Evolutionary conservation across 1,140 invertebrate genomes (phyloP).

Genomic region (Dendroctonus valens): DNA sequence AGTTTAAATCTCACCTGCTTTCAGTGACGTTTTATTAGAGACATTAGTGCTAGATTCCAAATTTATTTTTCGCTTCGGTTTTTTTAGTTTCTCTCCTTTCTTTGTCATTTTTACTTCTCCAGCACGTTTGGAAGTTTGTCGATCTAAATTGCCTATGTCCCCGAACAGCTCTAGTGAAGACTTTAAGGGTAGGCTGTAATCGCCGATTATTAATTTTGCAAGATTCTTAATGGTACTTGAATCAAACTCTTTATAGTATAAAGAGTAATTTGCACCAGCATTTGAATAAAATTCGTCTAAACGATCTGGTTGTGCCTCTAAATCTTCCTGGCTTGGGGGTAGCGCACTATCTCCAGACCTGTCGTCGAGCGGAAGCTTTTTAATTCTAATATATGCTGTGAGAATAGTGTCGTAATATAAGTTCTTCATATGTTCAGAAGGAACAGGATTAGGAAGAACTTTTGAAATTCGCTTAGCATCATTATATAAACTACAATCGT

Average conservation of each 20-base stretch:
- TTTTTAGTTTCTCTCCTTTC: conserved; percentile 31
- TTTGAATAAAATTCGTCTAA: conserved; percentile 59
- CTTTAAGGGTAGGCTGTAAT: conserved; percentile 52
- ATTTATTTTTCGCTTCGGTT: conserved; percentile 29
- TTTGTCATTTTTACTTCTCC: conserved; percentile 14
- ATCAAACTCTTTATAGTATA: conserved; percentile 58
- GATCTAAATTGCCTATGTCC: background rate
- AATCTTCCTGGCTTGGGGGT: conserved; percentile 34
- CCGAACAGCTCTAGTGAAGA: conserved; percentile 45
- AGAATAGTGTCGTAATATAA: conserved; percentile 54
- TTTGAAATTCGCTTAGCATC: conserved; percentile 26
- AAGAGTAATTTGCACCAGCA: conserved; percentile 55
- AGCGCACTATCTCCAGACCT: conserved; percentile 50
- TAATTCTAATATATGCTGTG: conserved; percentile 56
- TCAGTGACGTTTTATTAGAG: background rate
- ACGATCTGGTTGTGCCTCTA: conserved; percentile 50
- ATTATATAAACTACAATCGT: background rate
- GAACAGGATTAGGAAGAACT: conserved; percentile 34
- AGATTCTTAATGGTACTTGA: conserved; percentile 55
- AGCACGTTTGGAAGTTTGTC: background rate
- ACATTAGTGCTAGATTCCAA: conserved; percentile 4
- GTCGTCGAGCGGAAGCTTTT: conserved; percentile 49
- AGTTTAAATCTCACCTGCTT: background rate
- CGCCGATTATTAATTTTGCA: conserved; percentile 57
- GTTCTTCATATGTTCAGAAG: conserved; percentile 5